These are phyloP conservation scores for Platypus cylindrus DNA, from an alignment of 2,888 invertebrate genomes.

Conservation along the genomic window DNA sequence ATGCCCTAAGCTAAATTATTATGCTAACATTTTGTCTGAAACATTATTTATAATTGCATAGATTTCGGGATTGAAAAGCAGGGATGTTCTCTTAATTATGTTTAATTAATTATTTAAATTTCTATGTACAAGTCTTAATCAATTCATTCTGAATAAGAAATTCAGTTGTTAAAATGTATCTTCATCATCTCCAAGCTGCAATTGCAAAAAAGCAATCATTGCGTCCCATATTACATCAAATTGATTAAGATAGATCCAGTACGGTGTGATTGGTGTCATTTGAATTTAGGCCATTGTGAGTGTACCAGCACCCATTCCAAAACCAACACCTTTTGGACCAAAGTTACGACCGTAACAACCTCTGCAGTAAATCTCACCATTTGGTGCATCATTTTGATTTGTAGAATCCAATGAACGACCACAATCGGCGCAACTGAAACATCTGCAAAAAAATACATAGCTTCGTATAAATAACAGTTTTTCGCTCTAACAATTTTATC, in stretches of 20 bases:
- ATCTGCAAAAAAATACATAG: constrained; percentile 34
- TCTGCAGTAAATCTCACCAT: constrained; percentile 87
- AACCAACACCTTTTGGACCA: constrained; percentile 82
- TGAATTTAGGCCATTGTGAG: constrained; percentile 72
- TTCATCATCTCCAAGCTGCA: no score
- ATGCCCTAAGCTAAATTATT: constrained; percentile 14
- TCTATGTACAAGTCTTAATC: constrained; percentile 24
- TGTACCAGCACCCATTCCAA: constrained; percentile 82
- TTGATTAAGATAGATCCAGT: constrained; percentile 21
- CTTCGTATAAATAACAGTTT: no score
- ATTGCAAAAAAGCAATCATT: no score
- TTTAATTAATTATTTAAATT: no score
- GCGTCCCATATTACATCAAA: no score
- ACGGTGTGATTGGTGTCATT: constrained; percentile 1
- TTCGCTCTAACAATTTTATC: no score
- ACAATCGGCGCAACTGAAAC: constrained; percentile 86
- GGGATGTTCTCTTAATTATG: constrained; percentile 16
- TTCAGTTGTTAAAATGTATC: no score
- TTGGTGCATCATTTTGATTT: constrained; percentile 81
- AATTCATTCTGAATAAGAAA: no score
- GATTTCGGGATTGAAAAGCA: constrained; percentile 11
- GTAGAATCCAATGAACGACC: constrained; percentile 79
- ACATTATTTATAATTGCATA: no score
- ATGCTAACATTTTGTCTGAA: constrained; percentile 8
- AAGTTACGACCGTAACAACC: constrained; percentile 79